Evolutionary conservation across 1,140 invertebrate genomes (phyloP).

Genomic region (Arctopsyche grandis): DNA sequence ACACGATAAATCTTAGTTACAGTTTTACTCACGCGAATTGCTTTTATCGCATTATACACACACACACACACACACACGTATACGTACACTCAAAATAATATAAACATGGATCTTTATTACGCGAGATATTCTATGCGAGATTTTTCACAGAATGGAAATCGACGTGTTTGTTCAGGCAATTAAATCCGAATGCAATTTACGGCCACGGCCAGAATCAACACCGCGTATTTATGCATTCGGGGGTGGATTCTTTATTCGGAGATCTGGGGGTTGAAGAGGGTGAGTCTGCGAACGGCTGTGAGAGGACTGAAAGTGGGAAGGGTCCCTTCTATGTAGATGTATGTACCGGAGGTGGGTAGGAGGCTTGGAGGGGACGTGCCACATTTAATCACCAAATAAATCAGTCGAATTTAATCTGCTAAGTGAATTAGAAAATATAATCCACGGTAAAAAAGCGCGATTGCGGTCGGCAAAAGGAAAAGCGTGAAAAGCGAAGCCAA

Average conservation of each 20-base stretch:
- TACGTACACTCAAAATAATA: neutral
- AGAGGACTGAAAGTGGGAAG: neutral
- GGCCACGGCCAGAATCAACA: conserved; percentile 49
- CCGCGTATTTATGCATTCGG: conserved; percentile 50
- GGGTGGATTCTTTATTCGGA: conserved; percentile 27
- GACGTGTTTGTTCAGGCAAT: conserved; percentile 51
- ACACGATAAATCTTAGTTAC: conserved; percentile 31
- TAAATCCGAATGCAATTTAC: conserved; percentile 53
- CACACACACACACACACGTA: neutral
- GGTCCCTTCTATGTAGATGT: neutral
- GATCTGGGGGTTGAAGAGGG: neutral
- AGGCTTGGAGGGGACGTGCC: conserved; percentile 4
- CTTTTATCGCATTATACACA: conserved; percentile 9
- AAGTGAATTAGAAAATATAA: conserved; percentile 55
- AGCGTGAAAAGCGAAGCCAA: neutral
- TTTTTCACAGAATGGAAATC: conserved; percentile 21
- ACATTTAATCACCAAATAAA: conserved; percentile 55
- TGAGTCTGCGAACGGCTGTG: neutral
- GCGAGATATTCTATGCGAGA: neutral
- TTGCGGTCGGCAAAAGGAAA: conserved; percentile 34
- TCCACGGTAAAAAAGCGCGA: conserved; percentile 41
- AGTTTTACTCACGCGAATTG: conserved; percentile 27
- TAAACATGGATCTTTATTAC: neutral
- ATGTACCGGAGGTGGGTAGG: too few relatives aligned
- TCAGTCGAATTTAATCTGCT: conserved; percentile 55